These are phyloP conservation scores for Trichogramma dendrolimi DNA, from an alignment of 2,888 invertebrate species.

Conservation along the genomic window DNA sequence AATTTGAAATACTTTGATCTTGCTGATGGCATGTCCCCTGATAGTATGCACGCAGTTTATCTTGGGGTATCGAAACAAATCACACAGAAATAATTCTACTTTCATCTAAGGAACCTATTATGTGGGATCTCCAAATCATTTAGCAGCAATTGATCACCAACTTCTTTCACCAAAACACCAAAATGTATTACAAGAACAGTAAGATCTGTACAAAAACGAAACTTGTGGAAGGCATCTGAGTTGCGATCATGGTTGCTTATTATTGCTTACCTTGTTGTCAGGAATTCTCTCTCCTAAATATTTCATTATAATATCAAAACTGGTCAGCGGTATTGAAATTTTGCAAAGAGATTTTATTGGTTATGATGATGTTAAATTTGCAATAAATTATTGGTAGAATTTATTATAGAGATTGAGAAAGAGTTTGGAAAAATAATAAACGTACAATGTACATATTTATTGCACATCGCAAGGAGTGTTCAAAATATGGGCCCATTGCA, in stretches of 20 bases:
- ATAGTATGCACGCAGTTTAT: conserved; percentile 28
- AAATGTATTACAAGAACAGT: conserved; percentile 20
- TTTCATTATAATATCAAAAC: conserved; percentile 13
- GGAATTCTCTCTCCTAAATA: conserved; percentile 18
- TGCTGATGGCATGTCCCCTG: conserved; percentile 26
- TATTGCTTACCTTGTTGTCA: too few species aligned
- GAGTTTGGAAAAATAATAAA: conserved; percentile 17
- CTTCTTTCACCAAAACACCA: conserved; percentile 21
- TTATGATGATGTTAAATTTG: neutral
- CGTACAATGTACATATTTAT: conserved; percentile 19
- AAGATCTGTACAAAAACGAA: conserved; percentile 8
- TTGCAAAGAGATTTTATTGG: conserved; percentile 16
- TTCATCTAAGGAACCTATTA: conserved; percentile 2
- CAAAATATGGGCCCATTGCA: conserved; percentile 14
- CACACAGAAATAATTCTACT: conserved; percentile 4
- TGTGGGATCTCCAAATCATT: conserved; percentile 15
- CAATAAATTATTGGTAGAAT: conserved; percentile 9
- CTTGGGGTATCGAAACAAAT: conserved; percentile 22
- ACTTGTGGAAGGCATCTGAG: conserved; percentile 28
- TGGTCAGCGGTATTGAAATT: conserved; percentile 12
- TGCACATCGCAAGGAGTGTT: conserved; percentile 14
- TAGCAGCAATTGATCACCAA: conserved; percentile 16
- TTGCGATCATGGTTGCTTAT: conserved; percentile 27
- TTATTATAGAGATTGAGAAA: conserved; percentile 9
- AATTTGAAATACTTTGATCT: conserved; percentile 27